Percentiles rank a stretch among this genome's conserved stretches.
Conservation (phyloP, 2,797 vertebrate species). For the Galagoides demidoff region DNA sequence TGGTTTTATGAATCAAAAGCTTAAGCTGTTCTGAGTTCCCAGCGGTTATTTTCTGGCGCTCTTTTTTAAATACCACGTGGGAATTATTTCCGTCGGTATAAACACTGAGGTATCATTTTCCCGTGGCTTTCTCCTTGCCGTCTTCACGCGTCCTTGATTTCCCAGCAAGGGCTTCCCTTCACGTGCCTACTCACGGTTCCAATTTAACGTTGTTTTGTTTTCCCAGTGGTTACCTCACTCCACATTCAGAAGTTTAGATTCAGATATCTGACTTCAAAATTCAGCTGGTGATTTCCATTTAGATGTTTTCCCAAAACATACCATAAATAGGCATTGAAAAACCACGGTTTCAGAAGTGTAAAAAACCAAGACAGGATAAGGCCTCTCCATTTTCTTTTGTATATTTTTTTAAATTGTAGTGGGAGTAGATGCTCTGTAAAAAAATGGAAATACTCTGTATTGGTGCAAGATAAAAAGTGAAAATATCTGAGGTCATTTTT, state of each 20-base stretch:
- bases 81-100: slow-evolving; percentile 42
- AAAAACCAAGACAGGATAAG: neutral
- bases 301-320: neutral
- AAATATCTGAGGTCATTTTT: neutral
- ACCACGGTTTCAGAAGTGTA: neutral
- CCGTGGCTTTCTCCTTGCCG: neutral
- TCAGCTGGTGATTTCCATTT: neutral
- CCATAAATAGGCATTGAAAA: neutral
- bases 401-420: neutral
- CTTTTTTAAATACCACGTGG: neutral
- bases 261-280: neutral
- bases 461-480: neutral
- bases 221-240: neutral
- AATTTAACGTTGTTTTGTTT: slow-evolving; percentile 16
- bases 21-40: slow-evolving; percentile 15
- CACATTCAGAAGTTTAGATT: neutral
- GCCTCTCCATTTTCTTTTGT: neutral
- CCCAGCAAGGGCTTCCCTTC: neutral
- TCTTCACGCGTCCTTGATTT: neutral
- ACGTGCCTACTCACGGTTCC: neutral
- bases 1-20: neutral
- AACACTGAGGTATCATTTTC: neutral
- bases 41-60: neutral
- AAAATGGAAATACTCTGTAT: neutral
- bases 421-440: neutral